phyloP scores from a whole-genome alignment of 1,140 invertebrate genomes.

The Pogonognathellus flavescens region DNA sequence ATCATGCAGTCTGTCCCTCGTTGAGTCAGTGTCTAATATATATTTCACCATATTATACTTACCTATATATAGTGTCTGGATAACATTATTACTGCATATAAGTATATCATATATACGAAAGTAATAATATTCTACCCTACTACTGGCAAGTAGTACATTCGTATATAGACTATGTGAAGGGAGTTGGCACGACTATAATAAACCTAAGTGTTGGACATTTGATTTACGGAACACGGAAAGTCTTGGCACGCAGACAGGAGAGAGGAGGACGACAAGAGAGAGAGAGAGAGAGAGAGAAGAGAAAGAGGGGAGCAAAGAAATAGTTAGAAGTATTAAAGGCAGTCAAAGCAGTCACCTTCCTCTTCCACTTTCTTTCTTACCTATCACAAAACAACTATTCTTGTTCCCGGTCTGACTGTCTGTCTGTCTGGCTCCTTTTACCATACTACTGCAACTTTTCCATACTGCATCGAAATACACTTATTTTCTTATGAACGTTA shows the following conservation, averaged over 20 bases:
- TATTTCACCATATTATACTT: neutral
- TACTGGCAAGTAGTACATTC: neutral
- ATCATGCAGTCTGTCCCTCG: constrained; percentile 31
- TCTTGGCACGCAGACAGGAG: constrained; percentile 55
- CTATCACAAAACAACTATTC: neutral
- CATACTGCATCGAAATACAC: no score
- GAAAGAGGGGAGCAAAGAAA: constrained; percentile 30
- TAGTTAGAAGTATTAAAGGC: constrained; percentile 32
- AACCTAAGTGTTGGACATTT: constrained; percentile 61
- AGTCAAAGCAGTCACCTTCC: constrained; percentile 21
- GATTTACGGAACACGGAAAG: constrained; percentile 60
- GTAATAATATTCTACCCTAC: constrained; percentile 17
- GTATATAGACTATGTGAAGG: neutral
- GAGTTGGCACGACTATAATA: constrained; percentile 60
- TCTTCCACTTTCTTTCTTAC: neutral
- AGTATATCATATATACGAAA: neutral
- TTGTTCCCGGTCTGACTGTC: no score
- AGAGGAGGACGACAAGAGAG: neutral
- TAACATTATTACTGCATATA: neutral
- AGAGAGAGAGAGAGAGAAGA: constrained; percentile 43
- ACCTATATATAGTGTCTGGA: neutral
- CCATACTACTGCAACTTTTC: no score
- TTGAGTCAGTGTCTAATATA: constrained; percentile 15
- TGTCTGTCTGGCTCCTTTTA: no score
- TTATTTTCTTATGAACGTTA: no score